Evolutionary conservation across 2,797 vertebrate species (phyloP).

Genomic region (Hippocampus kuda): DNA sequence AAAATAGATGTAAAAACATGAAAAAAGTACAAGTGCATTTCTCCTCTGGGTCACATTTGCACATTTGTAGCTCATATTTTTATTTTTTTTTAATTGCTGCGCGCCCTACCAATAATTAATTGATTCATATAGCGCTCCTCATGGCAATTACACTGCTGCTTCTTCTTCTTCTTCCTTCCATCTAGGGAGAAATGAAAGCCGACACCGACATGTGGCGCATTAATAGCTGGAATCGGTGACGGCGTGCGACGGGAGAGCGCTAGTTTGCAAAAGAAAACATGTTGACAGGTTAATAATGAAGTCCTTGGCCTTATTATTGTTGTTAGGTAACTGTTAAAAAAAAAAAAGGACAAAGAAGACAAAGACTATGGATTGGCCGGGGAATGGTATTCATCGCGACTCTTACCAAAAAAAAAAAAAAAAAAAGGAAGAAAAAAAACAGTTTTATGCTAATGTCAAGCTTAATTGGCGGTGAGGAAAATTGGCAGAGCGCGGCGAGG

Average conservation of each 20-base stretch:
- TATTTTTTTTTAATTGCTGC: slow-evolving; percentile 28
- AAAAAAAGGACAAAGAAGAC: slow-evolving; percentile 46
- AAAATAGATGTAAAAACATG: background rate
- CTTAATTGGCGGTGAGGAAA: slow-evolving; percentile 98
- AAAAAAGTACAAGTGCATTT: slow-evolving; percentile 11
- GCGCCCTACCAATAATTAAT: slow-evolving; percentile 69
- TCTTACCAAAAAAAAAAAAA: slow-evolving; percentile 45
- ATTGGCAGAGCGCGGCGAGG: slow-evolving; percentile 95
- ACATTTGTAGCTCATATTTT: slow-evolving; percentile 57
- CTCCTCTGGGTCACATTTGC: slow-evolving; percentile 69
- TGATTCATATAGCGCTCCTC: slow-evolving; percentile 58
- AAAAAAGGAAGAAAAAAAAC: slow-evolving; percentile 63
- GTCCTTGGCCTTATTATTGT: slow-evolving; percentile 36
- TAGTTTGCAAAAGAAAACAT: slow-evolving; percentile 46
- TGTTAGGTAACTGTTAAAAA: slow-evolving; percentile 43
- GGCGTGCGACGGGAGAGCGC: slow-evolving; percentile 45
- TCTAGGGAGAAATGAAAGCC: slow-evolving; percentile 48
- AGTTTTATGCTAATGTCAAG: slow-evolving; percentile 94
- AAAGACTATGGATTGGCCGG: slow-evolving; percentile 58
- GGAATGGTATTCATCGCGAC: slow-evolving; percentile 89
- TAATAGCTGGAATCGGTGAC: slow-evolving; percentile 57
- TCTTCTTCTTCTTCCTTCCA: slow-evolving; percentile 9
- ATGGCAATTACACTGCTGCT: slow-evolving; percentile 68
- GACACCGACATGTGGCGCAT: slow-evolving; percentile 56
- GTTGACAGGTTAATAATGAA: slow-evolving; percentile 47